phyloP scores from a whole-genome alignment of 2,888 invertebrate species.

The Cosmopolites sordidus region DNA sequence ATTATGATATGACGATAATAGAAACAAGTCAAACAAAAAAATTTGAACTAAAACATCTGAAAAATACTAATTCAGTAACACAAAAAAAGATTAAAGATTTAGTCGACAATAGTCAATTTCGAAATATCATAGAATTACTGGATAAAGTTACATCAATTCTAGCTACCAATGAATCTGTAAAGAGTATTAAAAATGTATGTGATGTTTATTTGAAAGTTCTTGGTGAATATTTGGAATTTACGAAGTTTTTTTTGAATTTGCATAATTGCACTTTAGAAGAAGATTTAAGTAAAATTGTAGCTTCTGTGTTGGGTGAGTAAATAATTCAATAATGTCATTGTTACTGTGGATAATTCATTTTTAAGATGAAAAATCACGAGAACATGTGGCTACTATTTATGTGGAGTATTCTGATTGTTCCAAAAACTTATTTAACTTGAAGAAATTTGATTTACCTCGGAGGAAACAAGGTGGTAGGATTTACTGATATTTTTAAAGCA shows the following conservation, averaged over 20 bases:
- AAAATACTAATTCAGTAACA: not conserved
- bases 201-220: constrained; percentile 32
- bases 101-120: not conserved
- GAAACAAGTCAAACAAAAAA: constrained; percentile 8
- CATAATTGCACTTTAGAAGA: constrained; percentile 30
- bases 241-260: constrained; percentile 36
- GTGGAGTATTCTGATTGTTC: constrained; percentile 31
- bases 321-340: no score
- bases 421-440: constrained; percentile 35
- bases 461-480: constrained; percentile 13
- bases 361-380: constrained; percentile 33
- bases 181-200: constrained; percentile 22
- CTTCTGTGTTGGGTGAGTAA: constrained; percentile 13
- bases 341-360: not conserved
- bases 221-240: constrained; percentile 37
- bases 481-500: not conserved
- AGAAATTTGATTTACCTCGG: constrained; percentile 37
- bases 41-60: not conserved
- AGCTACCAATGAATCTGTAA: constrained; percentile 16
- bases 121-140: constrained; percentile 29
- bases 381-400: constrained; percentile 33
- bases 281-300: constrained; percentile 33
- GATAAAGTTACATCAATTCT: constrained; percentile 32
- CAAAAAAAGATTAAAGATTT: not conserved
- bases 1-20: constrained; percentile 30